A percentile compares a stretch with the other conserved stretches of the same genome.
Conservation (phyloP, 2,888 invertebrate genomes). For the Lottia gigantea region DNA sequence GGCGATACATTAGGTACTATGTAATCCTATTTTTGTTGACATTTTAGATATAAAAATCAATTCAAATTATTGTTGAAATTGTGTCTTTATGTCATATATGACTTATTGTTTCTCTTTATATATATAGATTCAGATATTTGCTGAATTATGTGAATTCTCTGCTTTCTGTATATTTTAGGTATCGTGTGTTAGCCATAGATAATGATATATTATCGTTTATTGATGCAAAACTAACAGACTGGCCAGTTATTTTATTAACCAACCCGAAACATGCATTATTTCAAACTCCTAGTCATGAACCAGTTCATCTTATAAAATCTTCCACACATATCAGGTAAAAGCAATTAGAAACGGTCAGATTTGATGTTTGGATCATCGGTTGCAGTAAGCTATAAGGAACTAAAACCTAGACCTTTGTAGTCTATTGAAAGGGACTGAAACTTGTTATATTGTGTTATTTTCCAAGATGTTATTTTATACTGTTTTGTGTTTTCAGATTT, state of each 20-base stretch:
- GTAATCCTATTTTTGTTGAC: no score
- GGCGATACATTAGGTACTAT: no score
- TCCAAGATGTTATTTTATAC: background rate
- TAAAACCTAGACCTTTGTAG: no score
- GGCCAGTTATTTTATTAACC: slow-evolving; percentile 86
- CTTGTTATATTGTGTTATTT: no score
- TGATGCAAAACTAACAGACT: slow-evolving; percentile 76
- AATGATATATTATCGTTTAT: slow-evolving; percentile 88
- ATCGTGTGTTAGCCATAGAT: slow-evolving; percentile 85
- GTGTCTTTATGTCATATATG: no score
- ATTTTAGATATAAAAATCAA: no score
- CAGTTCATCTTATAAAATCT: slow-evolving; percentile 74
- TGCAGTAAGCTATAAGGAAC: no score
- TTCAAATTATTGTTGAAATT: no score
- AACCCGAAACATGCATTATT: slow-evolving; percentile 90
- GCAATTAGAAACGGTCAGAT: no score
- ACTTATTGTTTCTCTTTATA: no score
- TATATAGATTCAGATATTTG: background rate
- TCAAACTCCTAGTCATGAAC: slow-evolving; percentile 80
- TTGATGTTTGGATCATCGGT: no score
- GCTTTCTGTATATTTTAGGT: slow-evolving; percentile 71
- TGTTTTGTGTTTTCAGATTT: slow-evolving; percentile 72
- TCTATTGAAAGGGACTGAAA: no score
- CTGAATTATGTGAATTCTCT: background rate
- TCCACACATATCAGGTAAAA: slow-evolving; percentile 82